phyloP scores from a whole-genome alignment of 2,888 invertebrate genomes.

The Morpho helenor region DNA sequence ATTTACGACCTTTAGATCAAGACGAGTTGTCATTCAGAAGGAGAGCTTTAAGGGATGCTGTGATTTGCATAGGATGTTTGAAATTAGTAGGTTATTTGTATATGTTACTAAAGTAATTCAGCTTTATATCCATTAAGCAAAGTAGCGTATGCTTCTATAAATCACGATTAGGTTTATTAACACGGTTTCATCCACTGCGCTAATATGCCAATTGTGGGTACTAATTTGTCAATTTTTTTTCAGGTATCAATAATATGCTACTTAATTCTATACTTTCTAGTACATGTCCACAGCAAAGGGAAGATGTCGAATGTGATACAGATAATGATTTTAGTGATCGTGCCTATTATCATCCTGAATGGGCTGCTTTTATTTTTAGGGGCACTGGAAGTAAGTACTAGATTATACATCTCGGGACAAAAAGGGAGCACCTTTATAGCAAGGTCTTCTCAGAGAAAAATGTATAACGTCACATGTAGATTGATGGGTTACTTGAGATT shows the following conservation, averaged over 20 bases:
- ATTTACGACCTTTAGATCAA: slow-evolving; percentile 29
- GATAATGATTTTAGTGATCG: slow-evolving; percentile 32
- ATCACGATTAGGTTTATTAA: too few species aligned
- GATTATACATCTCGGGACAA: too few species aligned
- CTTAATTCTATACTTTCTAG: slow-evolving; percentile 34
- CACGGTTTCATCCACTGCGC: too few species aligned
- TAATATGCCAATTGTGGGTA: too few species aligned
- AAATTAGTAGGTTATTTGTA: slow-evolving; percentile 43
- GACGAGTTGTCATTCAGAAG: slow-evolving; percentile 34
- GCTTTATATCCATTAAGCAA: not conserved
- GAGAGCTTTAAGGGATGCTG: slow-evolving; percentile 40
- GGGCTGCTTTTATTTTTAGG: slow-evolving; percentile 45
- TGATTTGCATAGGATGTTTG: slow-evolving; percentile 50
- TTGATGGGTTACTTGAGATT: too few species aligned
- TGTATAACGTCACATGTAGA: too few species aligned
- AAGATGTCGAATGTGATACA: slow-evolving; percentile 31
- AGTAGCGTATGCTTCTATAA: too few species aligned
- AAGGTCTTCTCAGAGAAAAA: too few species aligned
- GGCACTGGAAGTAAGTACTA: slow-evolving; percentile 41
- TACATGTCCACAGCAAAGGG: slow-evolving; percentile 35
- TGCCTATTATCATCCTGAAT: slow-evolving; percentile 38
- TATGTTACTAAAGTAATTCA: not conserved
- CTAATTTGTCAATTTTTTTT: slow-evolving; percentile 23
- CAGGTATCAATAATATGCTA: slow-evolving; percentile 44
- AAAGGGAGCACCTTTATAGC: too few species aligned